Evolutionary conservation across 2,113 vertebrate genomes (phyloP), one percentile per base, ranked within the genome.

Genomic region (Heloderma charlesbogerti): DNA sequence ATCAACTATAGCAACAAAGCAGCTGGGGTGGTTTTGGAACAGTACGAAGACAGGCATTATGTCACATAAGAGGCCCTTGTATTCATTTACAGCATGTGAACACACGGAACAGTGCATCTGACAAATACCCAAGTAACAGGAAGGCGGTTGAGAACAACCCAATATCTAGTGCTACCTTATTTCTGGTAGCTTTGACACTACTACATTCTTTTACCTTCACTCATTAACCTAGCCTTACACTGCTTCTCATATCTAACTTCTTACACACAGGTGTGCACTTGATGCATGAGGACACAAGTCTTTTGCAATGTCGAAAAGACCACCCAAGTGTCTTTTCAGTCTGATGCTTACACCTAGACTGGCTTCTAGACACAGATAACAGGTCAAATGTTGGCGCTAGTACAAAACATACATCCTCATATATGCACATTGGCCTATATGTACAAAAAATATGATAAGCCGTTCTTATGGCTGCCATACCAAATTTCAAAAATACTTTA

Each of bases 1-100:
- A 89, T 89, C 71, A 84, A 4, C 88, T 75, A 84, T 9, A 89
- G 71, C 69, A 84, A n/a, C 69, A 84, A 74, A 60, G 31, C 80
- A 83, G 37, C 88, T 84, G 81, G 80, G 40, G 9, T 84, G 51
- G 40, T 75, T 43, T 84, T 84, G 34, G 71, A 84, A 75, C 81
- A 89, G 77, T 45, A 81, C 6, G 18, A 81, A 81, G 31, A 29
- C 31, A 89, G 69, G 20, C 45, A 89, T 89, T 81, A 81, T 51
- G 66, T 71, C 88, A 71, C 27, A 67, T 63, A 88, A 88, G 63
- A 18, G 43, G 63, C 63, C 60, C 43, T 63, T 80, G 43, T 37
- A 88, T 69, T 80, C 77, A 34, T 31, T 51, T 81, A 80, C 4
- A 80, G 20, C 31, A 80, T 27, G 43, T 5, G 40, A 40, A 77